These are phyloP conservation scores for Cosmia pyralina DNA, from an alignment of 2,888 invertebrate species.

Conservation along the genomic window DNA sequence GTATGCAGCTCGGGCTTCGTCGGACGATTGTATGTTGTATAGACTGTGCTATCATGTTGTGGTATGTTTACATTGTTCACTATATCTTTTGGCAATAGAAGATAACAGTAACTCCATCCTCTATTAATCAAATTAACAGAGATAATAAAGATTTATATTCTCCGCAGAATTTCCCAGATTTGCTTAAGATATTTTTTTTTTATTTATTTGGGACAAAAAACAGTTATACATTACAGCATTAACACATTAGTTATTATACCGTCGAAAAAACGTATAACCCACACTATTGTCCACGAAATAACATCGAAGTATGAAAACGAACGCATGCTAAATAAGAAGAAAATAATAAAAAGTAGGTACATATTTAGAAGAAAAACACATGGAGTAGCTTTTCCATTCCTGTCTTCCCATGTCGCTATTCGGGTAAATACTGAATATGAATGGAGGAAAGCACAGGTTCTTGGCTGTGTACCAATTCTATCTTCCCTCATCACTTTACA, in stretches of 20 bases:
- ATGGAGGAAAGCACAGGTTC: constrained; percentile 34
- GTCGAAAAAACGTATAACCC: too few relatives aligned
- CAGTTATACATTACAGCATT: too few relatives aligned
- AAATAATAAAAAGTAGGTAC: too few relatives aligned
- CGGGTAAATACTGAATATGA: constrained; percentile 41
- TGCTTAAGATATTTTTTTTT: neutral
- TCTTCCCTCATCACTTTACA: constrained; percentile 20
- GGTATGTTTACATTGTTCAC: constrained; percentile 8
- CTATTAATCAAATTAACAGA: constrained; percentile 3
- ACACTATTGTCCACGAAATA: too few relatives aligned
- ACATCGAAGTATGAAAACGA: too few relatives aligned
- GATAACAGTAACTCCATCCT: constrained; percentile 33
- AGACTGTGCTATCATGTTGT: neutral
- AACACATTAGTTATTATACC: too few relatives aligned
- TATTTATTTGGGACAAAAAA: too few relatives aligned
- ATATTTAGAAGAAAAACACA: too few relatives aligned
- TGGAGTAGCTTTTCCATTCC: neutral
- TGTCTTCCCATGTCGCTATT: constrained; percentile 12
- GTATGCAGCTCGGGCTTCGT: too few relatives aligned
- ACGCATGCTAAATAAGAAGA: too few relatives aligned
- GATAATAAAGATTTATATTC: constrained; percentile 10
- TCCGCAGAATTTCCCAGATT: neutral
- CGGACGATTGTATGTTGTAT: too few relatives aligned
- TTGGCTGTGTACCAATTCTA: constrained; percentile 40
- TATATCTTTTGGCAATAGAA: constrained; percentile 26